Base-by-base conservation (phyloP, 2,113 vertebrate species). In the Willisornis vidua region DNA sequence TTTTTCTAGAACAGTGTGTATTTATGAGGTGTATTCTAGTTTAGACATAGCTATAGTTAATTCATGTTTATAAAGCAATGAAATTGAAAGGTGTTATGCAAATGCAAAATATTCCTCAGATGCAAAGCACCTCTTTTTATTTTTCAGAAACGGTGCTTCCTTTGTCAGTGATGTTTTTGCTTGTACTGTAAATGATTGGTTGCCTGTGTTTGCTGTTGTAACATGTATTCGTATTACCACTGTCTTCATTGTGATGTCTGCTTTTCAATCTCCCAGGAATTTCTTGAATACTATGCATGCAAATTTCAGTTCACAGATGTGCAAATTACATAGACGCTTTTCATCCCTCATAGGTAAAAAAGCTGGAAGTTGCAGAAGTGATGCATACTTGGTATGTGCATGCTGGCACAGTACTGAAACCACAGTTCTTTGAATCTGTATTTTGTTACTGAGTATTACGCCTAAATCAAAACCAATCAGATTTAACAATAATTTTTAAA, bases 261-360 rank as follows among this genome's bases (percentile, higher is more conserved):
- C 80, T 72, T 94, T 94, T 93, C 81, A 85, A 5, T 90, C 73
- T 90, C 88, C 66, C 75, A 92, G 70, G 92, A 81, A 95, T 95
- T 96, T 96, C 76, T 92, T 90, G 88, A 93, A 92, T 82, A 79
- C 61, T 94, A 41, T 87, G 85, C 41, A 95, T 96, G 95, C 93
- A 96, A 93, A 96, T 96, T 86, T 96, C 63, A 71, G 35, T 63
- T 94, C 83, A 91, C 85, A 93, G 96, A 95, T 92, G 88, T 94
- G 87, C 65, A 96, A 96, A 95, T 96, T 88, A 83, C 51, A 73
- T 6, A 90, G 62, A 84, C 3, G 43, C n/a, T 83, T 96, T 90
- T 57, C 52, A 93, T 74, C 35, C 29, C 84, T 91, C 88, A 78
- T 43, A 96, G 79, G 77, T 85, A 85, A 93, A 92, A 94, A 87